These are phyloP conservation scores for Zenarchopterus dispar DNA, from an alignment of 2,797 vertebrate species.

Conservation along the genomic window DNA sequence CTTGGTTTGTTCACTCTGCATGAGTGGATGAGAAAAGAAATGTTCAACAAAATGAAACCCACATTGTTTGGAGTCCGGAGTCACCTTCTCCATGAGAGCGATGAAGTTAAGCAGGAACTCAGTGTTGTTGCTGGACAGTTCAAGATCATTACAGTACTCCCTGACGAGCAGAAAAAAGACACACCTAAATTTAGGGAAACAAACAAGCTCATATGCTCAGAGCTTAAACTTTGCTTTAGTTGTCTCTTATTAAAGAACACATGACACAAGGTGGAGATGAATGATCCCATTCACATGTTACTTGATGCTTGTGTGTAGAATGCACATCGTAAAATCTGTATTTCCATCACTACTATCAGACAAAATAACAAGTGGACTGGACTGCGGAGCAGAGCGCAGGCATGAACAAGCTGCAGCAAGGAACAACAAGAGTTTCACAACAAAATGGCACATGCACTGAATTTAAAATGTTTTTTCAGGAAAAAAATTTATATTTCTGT, in stretches of 20 bases:
- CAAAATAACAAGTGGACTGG: constrained; percentile 28
- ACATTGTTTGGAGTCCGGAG: constrained; percentile 99
- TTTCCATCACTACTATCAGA: constrained; percentile 26
- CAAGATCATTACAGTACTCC: constrained; percentile 99
- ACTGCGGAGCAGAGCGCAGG: constrained; percentile 31
- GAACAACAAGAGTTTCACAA: constrained; percentile 9
- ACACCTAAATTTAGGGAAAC: not conserved
- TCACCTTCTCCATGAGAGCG: constrained; percentile 98
- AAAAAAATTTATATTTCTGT: not conserved
- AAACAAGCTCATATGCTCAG: not conserved
- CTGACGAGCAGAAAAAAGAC: constrained; percentile 72
- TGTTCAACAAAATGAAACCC: constrained; percentile 66
- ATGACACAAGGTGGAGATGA: constrained; percentile 21
- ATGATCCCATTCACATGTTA: constrained; percentile 16
- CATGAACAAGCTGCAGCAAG: constrained; percentile 26
- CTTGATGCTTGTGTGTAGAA: constrained; percentile 42
- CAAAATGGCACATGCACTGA: constrained; percentile 41
- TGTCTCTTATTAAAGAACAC: constrained; percentile 10
- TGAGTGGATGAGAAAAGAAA: not conserved
- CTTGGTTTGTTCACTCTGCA: not conserved
- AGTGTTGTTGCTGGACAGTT: constrained; percentile 97
- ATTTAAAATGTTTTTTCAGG: not conserved
- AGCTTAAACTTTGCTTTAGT: constrained; percentile 12
- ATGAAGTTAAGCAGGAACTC: constrained; percentile 99
- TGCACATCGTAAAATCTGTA: constrained; percentile 32